Percentiles rank a stretch among this genome's conserved stretches.
Evolutionary conservation across 2,113 vertebrate species (phyloP).

Genomic region (Crotalus horridus): DNA sequence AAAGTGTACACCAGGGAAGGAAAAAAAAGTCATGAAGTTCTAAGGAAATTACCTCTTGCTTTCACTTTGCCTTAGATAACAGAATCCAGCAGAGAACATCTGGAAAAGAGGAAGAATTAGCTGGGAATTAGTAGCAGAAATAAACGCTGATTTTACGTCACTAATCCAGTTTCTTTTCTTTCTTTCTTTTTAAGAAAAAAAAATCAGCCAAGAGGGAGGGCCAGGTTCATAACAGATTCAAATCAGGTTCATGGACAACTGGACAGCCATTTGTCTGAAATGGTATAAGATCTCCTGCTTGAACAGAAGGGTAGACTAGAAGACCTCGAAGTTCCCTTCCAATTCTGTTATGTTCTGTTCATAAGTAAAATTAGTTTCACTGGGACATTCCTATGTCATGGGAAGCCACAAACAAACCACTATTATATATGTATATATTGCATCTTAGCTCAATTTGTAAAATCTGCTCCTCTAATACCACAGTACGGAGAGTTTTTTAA

Average conservation of each 20-base stretch:
- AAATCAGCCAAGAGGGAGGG: not conserved
- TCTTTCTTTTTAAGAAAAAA: not conserved
- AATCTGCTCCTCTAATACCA: too few species aligned
- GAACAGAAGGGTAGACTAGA: too few species aligned
- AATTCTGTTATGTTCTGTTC: too few species aligned
- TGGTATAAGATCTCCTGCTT: too few species aligned
- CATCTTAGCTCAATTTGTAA: too few species aligned
- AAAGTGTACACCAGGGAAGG: not conserved
- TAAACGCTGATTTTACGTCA: not conserved
- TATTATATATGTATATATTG: too few species aligned
- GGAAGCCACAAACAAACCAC: too few species aligned
- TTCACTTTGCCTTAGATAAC: not conserved
- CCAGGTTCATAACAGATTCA: not conserved
- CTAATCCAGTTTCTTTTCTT: not conserved
- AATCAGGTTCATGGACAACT: not conserved
- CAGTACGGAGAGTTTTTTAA: too few species aligned
- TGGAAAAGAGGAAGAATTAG: not conserved
- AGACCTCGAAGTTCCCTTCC: too few species aligned
- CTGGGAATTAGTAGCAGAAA: not conserved
- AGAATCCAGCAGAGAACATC: not conserved
- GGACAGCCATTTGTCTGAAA: too few species aligned
- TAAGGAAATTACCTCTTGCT: not conserved
- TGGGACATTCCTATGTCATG: too few species aligned
- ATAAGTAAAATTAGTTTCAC: not conserved
- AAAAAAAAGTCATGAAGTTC: not conserved